A percentile compares a stretch with the other conserved stretches of the same genome.
Evolutionary conservation across 1,140 invertebrate species (phyloP).

Genomic region (Pygmarrhopalites habei): DNA sequence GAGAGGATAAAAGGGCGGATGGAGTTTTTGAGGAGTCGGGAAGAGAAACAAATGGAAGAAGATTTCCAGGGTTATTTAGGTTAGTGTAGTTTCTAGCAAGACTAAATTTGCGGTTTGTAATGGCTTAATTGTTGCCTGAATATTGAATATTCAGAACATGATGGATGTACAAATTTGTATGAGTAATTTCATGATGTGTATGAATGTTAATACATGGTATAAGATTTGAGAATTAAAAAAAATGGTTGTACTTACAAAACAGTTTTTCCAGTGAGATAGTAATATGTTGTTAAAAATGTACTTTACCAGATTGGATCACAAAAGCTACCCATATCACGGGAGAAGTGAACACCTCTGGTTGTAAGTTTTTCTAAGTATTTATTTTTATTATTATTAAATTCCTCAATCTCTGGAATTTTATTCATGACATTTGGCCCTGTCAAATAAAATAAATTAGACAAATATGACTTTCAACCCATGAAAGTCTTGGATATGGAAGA

Average conservation of each 20-base stretch:
- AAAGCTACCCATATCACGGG: background rate
- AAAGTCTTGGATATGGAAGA: background rate
- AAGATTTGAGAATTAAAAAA: background rate
- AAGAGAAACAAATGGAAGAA: constrained; percentile 98
- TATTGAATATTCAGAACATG: constrained; percentile 89
- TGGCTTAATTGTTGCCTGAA: no score
- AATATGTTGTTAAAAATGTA: no score
- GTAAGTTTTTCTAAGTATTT: background rate
- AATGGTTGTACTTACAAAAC: background rate
- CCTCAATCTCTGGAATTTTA: background rate
- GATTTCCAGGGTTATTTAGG: constrained; percentile 95
- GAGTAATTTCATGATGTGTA: background rate
- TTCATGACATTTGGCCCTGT: background rate
- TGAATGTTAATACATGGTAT: background rate
- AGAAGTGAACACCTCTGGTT: background rate
- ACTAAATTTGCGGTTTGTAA: no score
- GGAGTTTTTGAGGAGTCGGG: constrained; percentile 95
- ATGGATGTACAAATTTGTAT: constrained; percentile 41
- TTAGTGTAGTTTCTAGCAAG: constrained; percentile 99
- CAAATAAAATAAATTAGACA: no score
- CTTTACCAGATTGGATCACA: background rate
- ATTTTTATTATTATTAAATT: background rate
- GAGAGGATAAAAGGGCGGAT: constrained; percentile 97
- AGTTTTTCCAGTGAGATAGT: no score
- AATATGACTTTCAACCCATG: background rate